Conservation (phyloP, 2,113 vertebrate genomes). For the Tenebrosternarchus preto region DNA sequence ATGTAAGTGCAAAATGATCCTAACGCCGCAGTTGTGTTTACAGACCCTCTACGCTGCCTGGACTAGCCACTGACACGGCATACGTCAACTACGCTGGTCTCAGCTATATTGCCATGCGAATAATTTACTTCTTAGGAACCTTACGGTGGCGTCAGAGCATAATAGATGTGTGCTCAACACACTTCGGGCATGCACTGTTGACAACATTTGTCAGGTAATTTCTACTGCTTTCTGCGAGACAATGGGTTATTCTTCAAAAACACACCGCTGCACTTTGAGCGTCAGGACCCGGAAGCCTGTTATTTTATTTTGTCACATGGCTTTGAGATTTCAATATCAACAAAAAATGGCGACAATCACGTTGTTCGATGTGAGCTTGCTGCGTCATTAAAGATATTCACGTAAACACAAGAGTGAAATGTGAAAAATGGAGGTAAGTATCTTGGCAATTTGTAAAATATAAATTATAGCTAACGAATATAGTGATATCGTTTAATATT, state of each 20-base stretch:
- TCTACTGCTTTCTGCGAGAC: constrained; percentile 1
- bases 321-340: constrained; percentile 88
- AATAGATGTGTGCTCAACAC: constrained; percentile 65
- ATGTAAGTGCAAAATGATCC: not conserved
- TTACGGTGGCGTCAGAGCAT: constrained; percentile 64
- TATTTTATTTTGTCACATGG: constrained; percentile 82
- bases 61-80: not conserved
- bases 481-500: constrained; percentile 37
- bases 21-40: not conserved
- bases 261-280: constrained; percentile 53
- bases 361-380: constrained; percentile 83
- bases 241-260: constrained; percentile 52
- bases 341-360: constrained; percentile 92
- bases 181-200: constrained; percentile 42
- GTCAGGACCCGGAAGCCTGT: constrained; percentile 72
- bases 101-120: not conserved
- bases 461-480: not conserved
- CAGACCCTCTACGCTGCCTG: not conserved
- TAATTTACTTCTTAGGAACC: constrained; percentile 68
- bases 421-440: constrained; percentile 61
- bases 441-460: not conserved
- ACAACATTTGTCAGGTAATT: constrained; percentile 27
- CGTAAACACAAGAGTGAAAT: constrained; percentile 74
- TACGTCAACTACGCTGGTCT: not conserved
- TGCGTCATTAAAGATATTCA: constrained; percentile 88